Evolutionary conservation across 2,888 invertebrate species (phyloP), one percentile per base, ranked within the genome.

Genomic region (Drosophila melanosoma): DNA sequence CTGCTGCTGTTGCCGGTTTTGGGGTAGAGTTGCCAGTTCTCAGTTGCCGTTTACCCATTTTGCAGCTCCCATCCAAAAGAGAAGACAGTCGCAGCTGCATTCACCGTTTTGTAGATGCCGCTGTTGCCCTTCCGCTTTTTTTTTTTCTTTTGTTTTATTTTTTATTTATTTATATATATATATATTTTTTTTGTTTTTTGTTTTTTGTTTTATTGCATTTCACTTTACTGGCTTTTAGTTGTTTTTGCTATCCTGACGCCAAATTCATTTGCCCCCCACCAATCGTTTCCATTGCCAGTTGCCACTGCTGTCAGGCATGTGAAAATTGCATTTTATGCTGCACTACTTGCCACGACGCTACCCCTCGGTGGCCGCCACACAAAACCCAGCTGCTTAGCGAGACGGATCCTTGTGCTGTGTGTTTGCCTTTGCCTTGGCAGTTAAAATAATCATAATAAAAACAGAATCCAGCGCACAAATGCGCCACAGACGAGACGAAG

Each of bases 401-500:
- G 65, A 52, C 59, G 56, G 56, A 56, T 69, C 79, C 74, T 69
- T 54, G 57, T 48, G 59, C 73, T 67, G 57, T 70, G 66, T 85
- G 86, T 88, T 77, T 83, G 83, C 69, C 72, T 86, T 86, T 83
- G 78, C 74, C 78, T 76, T 86, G 71, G 72, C 83, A 88, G 88
- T 88, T 84, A 88, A 88, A 84, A 84, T 86, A 88, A 88, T 84
- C 84, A 84, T 88, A 84, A 84, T 88, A 84, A 84, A 84, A 88
- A 88, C 88, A 88, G 83, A 84, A 84, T 88, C 81, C 80, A 72
- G 79, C 65, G 69, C 72, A 75, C 73, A 74, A 84, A 69, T 79
- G 73, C 63, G 57, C 60, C 67, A 64, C 63, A 74, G 69, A 69
- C 54, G 42, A 69, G 74, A 70, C 59, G 48, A 49, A 66, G 69